Percentiles rank a stretch among this genome's conserved stretches.
These are phyloP conservation scores for Poicephalus gulielmi DNA, from an alignment of 2,113 vertebrate species.

Conservation along the genomic window DNA sequence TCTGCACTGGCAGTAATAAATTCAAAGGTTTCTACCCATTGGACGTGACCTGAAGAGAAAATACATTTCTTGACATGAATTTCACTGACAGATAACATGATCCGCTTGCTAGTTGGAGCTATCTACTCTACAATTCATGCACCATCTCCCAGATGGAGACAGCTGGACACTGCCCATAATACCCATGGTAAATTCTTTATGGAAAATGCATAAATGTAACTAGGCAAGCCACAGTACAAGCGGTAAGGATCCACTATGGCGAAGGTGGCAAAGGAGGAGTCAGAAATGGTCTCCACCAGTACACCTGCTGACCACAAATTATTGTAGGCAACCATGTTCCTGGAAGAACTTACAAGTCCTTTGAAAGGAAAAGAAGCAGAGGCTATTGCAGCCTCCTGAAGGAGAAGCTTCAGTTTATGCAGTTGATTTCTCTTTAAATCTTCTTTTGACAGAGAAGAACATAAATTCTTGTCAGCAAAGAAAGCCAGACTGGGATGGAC, in stretches of 20 bases:
- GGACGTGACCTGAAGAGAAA: background rate
- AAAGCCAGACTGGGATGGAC: background rate
- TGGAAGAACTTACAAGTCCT: background rate
- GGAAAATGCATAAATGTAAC: background rate
- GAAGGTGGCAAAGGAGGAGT: background rate
- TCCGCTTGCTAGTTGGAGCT: background rate
- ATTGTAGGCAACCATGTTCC: background rate
- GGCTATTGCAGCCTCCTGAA: background rate
- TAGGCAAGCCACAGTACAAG: rapidly evolving
- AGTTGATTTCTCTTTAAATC: background rate
- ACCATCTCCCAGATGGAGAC: background rate
- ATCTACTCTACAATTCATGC: background rate
- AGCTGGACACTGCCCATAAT: background rate
- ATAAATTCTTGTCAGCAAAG: background rate
- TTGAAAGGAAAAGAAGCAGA: background rate
- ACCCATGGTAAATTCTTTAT: background rate
- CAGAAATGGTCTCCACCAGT: background rate
- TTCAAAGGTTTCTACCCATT: background rate
- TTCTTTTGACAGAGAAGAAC: background rate
- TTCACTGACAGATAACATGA: background rate
- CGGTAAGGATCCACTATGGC: background rate
- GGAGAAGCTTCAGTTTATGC: background rate
- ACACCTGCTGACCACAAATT: background rate
- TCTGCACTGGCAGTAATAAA: background rate
- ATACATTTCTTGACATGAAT: background rate